Percentiles rank a stretch among this genome's conserved stretches.
phyloP scores from a whole-genome alignment of 1,140 invertebrate genomes.

The Drosophila neocordata region DNA sequence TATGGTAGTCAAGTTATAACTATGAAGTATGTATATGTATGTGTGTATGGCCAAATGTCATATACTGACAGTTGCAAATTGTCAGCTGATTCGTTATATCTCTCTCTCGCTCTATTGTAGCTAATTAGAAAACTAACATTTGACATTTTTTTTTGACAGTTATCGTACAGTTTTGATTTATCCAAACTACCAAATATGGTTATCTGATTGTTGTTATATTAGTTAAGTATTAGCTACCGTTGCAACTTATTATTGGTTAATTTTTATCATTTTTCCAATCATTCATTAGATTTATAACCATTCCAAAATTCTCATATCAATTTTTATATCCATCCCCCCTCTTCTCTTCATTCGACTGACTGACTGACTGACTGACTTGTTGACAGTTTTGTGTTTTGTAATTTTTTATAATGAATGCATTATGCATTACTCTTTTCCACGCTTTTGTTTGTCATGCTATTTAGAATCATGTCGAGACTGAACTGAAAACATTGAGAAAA shows the following conservation, averaged over 20 bases:
- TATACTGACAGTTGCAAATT: slow-evolving; percentile 57
- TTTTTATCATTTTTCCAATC: background rate
- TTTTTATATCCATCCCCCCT: background rate
- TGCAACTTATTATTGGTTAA: background rate
- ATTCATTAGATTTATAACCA: too few species aligned
- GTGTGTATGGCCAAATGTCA: slow-evolving; percentile 35
- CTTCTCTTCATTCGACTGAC: too few species aligned
- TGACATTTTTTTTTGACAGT: slow-evolving; percentile 58
- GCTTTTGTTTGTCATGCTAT: slow-evolving; percentile 47
- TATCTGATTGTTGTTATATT: slow-evolving; percentile 5
- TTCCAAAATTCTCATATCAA: background rate
- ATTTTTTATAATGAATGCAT: slow-evolving; percentile 63
- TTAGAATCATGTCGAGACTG: slow-evolving; percentile 42
- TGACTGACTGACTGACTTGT: too few species aligned
- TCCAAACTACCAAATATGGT: slow-evolving; percentile 12
- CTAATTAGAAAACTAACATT: slow-evolving; percentile 62
- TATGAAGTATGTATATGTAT: background rate
- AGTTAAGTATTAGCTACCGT: slow-evolving; percentile 45
- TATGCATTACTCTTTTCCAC: slow-evolving; percentile 40
- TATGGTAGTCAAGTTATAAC: too few species aligned
- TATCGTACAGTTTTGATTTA: slow-evolving; percentile 21
- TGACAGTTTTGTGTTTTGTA: slow-evolving; percentile 71
- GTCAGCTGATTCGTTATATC: slow-evolving; percentile 31
- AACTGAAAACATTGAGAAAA: slow-evolving; percentile 27
- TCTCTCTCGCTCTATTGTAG: background rate